These are phyloP conservation scores for Pituophis catenifer DNA, from an alignment of 2,113 vertebrate genomes.

Conservation along the genomic window DNA sequence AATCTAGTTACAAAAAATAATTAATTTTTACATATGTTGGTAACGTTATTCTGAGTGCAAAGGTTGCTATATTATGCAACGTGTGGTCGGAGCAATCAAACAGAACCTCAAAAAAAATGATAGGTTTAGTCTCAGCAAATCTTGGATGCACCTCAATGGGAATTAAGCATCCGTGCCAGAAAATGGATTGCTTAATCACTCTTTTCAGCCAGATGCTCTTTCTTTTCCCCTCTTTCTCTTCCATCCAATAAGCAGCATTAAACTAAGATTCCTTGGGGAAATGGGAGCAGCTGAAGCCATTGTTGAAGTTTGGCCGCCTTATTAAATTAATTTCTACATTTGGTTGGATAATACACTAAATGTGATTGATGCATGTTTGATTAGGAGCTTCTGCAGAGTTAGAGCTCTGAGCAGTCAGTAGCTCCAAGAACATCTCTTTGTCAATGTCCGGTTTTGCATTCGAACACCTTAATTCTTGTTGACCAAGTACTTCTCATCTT, in stretches of 20 bases:
- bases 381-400: background rate
- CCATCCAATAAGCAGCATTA: conserved; percentile 4
- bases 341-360: background rate
- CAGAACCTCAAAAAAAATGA: background rate
- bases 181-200: conserved; percentile 7
- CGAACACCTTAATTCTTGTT: background rate
- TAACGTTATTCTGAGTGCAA: background rate
- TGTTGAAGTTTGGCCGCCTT: conserved; percentile 12
- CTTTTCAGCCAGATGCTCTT: background rate
- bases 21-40: background rate
- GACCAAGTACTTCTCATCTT: background rate
- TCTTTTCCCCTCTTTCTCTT: conserved; percentile 23
- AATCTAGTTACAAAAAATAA: background rate
- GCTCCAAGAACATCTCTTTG: background rate
- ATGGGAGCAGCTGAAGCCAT: conserved; percentile 4
- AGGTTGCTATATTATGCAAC: background rate
- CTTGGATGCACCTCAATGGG: background rate
- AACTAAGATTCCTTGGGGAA: background rate
- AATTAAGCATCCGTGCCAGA: background rate
- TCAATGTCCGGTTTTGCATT: background rate
- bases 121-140: background rate
- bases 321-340: conserved; percentile 19
- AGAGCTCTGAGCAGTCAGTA: background rate
- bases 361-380: background rate
- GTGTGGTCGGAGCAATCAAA: background rate